Base-by-base conservation (phyloP, 2,888 invertebrate genomes). In the Epinotia nisella region DNA sequence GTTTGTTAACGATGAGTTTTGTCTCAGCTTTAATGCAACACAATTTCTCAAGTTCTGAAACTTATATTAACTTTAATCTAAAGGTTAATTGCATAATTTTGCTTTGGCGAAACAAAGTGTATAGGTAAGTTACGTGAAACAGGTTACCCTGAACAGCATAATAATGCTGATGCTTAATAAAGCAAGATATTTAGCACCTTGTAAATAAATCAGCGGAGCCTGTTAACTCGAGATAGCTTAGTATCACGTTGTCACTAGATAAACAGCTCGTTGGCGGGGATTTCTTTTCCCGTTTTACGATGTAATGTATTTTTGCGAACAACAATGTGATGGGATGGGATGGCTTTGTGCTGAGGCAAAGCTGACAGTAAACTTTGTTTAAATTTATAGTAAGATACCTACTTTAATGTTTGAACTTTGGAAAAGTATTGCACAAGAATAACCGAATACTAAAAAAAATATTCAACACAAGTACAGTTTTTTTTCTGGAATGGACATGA, bases 231-330 rank as follows among this genome's bases (percentile, higher is more conserved):
- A 71, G 76, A 75, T 72, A 76, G 76, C 66, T 74, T 67, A 75
- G 73, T 68, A 72, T 72, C 76, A 70, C 71, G 67, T 71, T 71
- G 71, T 77, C 75, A 70, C 67, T 70, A 75, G 71, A 77, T 75
- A 76, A 74, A 75, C 76, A 76, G 71, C 75, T 76, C 77, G 72
- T 76, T 76, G 70, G 75, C 60, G 70, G 78, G 76, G 76, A 76
- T 80, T 80, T 78, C 75, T 76, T 79, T 78, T 78, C 75, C 78
- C 76, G 75, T 78, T 78, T 78, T 74, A 75, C 74, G 71, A 73
- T 74, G 75, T 75, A 71, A 74, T 79, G 77, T 80, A 71, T 76
- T 74, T 76, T 78, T 78, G 76, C 75, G 56, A 74, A 78, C 71
- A 80, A 77, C 76, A 76, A 75, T 58, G 72, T 71, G 76, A 61